Base-by-base conservation (phyloP, 2,888 invertebrate genomes). In the Ormyrus labotus region DNA sequence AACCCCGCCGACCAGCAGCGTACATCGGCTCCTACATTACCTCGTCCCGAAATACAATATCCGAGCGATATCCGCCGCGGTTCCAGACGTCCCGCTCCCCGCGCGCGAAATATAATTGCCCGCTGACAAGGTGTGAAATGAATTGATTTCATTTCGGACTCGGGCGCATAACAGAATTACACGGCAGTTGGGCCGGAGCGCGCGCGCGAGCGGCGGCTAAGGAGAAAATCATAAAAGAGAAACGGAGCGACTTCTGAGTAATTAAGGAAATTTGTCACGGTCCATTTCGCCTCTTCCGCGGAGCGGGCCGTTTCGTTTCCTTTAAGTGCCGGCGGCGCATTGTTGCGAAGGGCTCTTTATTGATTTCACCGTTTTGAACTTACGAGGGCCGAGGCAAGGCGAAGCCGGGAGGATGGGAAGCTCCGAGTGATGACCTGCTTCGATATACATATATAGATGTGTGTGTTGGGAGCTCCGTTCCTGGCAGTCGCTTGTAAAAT, bases 81-180 rank as follows among this genome's bases (percentile, higher is more conserved):
- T 34, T 4, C 0, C 2, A 4, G 34, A 4, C 34, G 34, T 34
- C 34, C 34, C 3, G 34, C 34, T 86, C 88, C 87, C 88, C 87
- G 89, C 89, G 72, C 63, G 13, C 34, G 67, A 58, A 85, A 88
- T 88, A 88, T 90, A 90, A 90, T 90, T 90, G 90, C 90, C 88
- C 89, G 90, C 89, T 90, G 90, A 90, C 90, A 90, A 90, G 90
- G 87, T 90, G 90, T 90, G 90, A 90, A 90, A 90, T 90, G 89
- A 90, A 90, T 91, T 90, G 89, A 90, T 90, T 90, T 89, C 88
- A 90, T 90, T 91, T 90, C 89, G 87, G 88, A 89, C 88, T 88
- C 4, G 34, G 34, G 34, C 88, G 87, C 88, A 88, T 88, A 90
- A 89, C 88, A 87, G 89, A 90, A 91, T 90, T 90, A 90, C 88